Percentiles rank a stretch among this genome's conserved stretches.
Evolutionary conservation across 2,797 vertebrate species (phyloP).

Genomic region (Tinamus major): DNA sequence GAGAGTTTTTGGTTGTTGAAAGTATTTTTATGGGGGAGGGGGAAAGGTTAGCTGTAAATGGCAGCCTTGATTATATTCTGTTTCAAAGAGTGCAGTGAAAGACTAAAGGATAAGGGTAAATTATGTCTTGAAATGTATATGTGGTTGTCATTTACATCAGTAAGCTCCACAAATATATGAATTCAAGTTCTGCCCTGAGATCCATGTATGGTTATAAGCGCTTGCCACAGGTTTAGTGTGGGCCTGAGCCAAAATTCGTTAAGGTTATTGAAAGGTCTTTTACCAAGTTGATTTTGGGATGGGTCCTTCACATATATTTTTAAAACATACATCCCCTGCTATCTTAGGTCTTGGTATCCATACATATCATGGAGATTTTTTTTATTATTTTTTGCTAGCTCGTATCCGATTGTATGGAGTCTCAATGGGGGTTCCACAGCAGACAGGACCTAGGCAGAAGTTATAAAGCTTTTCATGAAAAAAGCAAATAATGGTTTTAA

Average conservation of each 20-base stretch:
- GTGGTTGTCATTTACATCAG: neutral
- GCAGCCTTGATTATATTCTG: neutral
- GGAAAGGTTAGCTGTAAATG: neutral
- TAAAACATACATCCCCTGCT: neutral
- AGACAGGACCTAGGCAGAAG: neutral
- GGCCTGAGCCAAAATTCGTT: neutral
- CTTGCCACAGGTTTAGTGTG: neutral
- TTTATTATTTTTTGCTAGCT: neutral
- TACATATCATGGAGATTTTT: neutral
- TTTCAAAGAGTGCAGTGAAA: neutral
- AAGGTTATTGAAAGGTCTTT: neutral
- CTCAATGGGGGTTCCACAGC: neutral
- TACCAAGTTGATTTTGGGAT: neutral
- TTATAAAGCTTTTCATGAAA: neutral
- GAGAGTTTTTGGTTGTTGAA: neutral
- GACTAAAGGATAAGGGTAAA: neutral
- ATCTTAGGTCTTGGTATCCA: neutral
- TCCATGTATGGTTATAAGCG: neutral
- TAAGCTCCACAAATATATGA: neutral
- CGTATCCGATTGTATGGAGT: rapidly evolving
- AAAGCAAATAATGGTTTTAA: neutral
- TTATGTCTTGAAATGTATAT: neutral
- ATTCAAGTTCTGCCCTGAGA: neutral
- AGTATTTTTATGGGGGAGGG: neutral
- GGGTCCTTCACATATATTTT: neutral